A percentile compares a stretch with the other conserved stretches of the same genome.
Conservation (phyloP, 2,113 vertebrate genomes). For the Megaptera novaeangliae region DNA sequence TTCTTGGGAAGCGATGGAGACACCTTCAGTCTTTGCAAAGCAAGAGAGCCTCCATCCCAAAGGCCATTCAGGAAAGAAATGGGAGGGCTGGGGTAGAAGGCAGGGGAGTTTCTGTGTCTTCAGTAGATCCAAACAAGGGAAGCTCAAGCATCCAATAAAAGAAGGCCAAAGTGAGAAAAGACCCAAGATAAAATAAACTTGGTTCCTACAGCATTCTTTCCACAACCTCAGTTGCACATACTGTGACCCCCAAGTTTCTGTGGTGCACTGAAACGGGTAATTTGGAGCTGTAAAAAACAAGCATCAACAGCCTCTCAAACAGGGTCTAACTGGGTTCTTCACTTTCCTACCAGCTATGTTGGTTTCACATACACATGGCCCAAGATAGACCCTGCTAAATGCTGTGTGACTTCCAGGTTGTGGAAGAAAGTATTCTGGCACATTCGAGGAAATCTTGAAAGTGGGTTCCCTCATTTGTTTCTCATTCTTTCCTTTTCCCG, state of each 20-base stretch:
- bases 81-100: neutral
- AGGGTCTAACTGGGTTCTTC: neutral
- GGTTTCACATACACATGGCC: neutral
- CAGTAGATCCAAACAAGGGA: slow-evolving; percentile 25
- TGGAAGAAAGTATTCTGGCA: neutral
- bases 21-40: neutral
- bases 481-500: neutral
- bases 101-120: neutral
- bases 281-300: slow-evolving; percentile 42
- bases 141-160: slow-evolving; percentile 13
- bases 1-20: neutral
- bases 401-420: neutral
- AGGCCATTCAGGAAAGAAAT: neutral
- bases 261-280: slow-evolving; percentile 11
- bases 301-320: neutral
- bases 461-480: neutral
- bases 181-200: slow-evolving; percentile 26
- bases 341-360: neutral
- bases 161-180: slow-evolving; percentile 25
- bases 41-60: neutral
- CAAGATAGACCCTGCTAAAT: neutral
- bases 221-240: neutral
- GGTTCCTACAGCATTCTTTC: neutral
- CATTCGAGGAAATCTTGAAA: slow-evolving; percentile 21
- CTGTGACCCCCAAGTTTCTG: slow-evolving; percentile 10